Percentiles rank a stretch among this genome's conserved stretches.
These are phyloP conservation scores for Tragulus kanchil DNA, from an alignment of 2,113 vertebrate species.

Conservation along the genomic window DNA sequence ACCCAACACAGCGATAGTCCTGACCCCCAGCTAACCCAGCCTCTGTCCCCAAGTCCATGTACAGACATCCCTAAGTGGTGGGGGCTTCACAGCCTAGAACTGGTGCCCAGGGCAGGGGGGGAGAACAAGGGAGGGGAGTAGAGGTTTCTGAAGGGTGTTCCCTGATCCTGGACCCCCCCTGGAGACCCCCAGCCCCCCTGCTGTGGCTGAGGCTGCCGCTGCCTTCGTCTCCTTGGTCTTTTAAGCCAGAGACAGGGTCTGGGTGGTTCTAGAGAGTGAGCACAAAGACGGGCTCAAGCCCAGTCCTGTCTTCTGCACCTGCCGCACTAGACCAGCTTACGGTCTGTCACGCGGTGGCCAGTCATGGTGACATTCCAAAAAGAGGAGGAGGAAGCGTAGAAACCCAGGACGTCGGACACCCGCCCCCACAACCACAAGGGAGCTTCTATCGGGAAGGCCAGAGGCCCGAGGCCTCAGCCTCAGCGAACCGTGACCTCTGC, in stretches of 20 bases:
- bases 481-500: accelerated
- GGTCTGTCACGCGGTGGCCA: background rate
- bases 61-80: background rate
- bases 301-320: background rate
- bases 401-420: background rate
- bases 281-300: background rate
- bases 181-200: background rate
- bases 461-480: background rate
- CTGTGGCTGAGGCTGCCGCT: background rate
- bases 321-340: background rate
- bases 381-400: background rate
- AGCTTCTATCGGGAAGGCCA: background rate
- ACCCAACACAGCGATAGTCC: background rate
- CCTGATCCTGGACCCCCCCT: background rate
- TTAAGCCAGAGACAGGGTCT: background rate
- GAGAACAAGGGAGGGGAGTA: background rate
- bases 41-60: background rate
- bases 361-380: background rate
- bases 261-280: too few species aligned
- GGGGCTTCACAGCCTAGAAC: background rate
- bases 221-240: background rate
- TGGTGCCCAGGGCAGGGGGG: accelerated
- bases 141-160: background rate
- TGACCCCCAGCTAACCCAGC: background rate
- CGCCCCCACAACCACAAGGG: background rate